Evolutionary conservation across 2,797 vertebrate genomes (phyloP).

Genomic region (Manis crassicaudata): DNA sequence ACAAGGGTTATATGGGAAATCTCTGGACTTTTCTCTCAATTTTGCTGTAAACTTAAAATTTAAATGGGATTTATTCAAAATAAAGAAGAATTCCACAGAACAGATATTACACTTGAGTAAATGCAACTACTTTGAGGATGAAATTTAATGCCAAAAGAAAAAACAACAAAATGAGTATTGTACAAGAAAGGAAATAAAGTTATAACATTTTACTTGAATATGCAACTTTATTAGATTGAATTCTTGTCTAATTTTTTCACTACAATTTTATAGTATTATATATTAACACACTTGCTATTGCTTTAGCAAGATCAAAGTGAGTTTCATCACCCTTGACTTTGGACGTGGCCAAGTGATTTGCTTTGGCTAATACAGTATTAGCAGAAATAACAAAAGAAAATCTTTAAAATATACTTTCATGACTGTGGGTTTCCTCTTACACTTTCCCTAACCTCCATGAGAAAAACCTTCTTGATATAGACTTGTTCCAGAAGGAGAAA

Average conservation of each 20-base stretch:
- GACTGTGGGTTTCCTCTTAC: neutral
- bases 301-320: neutral
- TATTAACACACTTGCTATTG: neutral
- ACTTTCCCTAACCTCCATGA: neutral
- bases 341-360: neutral
- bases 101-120: neutral
- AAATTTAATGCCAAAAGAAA: neutral
- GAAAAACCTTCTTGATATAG: neutral
- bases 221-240: neutral
- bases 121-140: neutral
- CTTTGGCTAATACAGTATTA: neutral
- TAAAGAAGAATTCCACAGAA: neutral
- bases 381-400: neutral
- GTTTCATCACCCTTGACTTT: neutral
- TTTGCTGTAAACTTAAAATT: neutral
- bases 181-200: neutral
- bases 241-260: neutral
- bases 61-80: neutral
- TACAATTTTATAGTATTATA: neutral
- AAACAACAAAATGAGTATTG: neutral
- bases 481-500: neutral
- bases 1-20: neutral
- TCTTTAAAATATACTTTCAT: neutral
- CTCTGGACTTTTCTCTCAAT: neutral
- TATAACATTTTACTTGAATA: neutral